These are phyloP conservation scores for Philhelius pedissequus DNA, from an alignment of 2,888 invertebrate species.

Conservation along the genomic window DNA sequence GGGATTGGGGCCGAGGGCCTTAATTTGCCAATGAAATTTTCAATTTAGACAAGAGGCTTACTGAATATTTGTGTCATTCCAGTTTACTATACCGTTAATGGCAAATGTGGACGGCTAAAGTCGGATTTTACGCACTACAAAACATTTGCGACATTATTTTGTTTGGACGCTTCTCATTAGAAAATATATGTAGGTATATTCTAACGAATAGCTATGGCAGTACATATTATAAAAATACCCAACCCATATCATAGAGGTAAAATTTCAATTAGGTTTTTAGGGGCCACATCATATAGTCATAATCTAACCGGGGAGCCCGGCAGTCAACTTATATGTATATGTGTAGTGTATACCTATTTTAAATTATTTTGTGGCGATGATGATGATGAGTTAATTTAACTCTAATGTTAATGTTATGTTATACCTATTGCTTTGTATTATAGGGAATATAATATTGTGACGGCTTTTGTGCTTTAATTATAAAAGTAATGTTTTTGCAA, in stretches of 20 bases:
- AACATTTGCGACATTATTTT: slow-evolving; percentile 53
- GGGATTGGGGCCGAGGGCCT: neutral
- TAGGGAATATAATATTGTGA: neutral
- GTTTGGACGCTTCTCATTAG: slow-evolving; percentile 22
- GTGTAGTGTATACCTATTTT: no score
- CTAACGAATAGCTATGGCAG: no score
- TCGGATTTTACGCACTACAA: slow-evolving; percentile 51
- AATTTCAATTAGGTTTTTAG: slow-evolving; percentile 48
- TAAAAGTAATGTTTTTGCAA: no score
- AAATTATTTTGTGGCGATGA: slow-evolving; percentile 2
- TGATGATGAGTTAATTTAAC: neutral
- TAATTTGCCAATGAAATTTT: slow-evolving; percentile 66
- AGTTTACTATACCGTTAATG: slow-evolving; percentile 14
- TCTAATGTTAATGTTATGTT: neutral
- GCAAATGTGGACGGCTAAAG: slow-evolving; percentile 23
- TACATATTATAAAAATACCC: no score
- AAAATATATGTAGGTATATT: slow-evolving; percentile 4
- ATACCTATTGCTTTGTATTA: no score
- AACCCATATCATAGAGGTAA: neutral
- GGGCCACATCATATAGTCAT: slow-evolving; percentile 11
- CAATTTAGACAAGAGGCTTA: slow-evolving; percentile 59
- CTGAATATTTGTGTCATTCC: slow-evolving; percentile 41
- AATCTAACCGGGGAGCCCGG: slow-evolving; percentile 3
- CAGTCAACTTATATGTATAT: no score
- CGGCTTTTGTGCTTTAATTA: no score